These are phyloP conservation scores for Monomorium pharaonis DNA, from an alignment of 1,140 invertebrate species.

Conservation along the genomic window DNA sequence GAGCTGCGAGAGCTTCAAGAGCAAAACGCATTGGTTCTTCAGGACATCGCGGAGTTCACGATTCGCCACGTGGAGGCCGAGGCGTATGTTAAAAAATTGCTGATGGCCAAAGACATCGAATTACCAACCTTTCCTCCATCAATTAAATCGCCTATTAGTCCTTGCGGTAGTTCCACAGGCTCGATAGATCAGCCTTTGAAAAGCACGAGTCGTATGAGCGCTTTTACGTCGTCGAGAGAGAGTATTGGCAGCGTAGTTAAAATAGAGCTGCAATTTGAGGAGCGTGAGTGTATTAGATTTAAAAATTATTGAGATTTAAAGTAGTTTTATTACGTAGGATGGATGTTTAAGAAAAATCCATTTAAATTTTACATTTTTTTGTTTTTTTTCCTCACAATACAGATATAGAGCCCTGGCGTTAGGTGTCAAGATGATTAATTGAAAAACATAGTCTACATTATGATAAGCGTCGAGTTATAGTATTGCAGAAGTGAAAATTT, in stretches of 20 bases:
- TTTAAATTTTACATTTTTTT: too few relatives aligned
- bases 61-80: conserved; percentile 82
- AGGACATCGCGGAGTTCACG: conserved; percentile 81
- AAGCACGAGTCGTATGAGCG: conserved; percentile 59
- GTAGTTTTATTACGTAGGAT: too few relatives aligned
- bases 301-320: neutral
- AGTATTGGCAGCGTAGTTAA: conserved; percentile 75
- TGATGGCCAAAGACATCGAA: conserved; percentile 75
- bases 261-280: conserved; percentile 66
- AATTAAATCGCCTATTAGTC: conserved; percentile 71
- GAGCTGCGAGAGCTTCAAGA: conserved; percentile 78
- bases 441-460: too few relatives aligned
- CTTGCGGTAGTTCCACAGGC: conserved; percentile 63
- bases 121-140: conserved; percentile 75
- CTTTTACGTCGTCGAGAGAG: conserved; percentile 68
- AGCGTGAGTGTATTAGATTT: conserved; percentile 34
- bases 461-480: too few relatives aligned
- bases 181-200: conserved; percentile 56
- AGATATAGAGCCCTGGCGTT: too few relatives aligned
- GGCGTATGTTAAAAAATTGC: conserved; percentile 80
- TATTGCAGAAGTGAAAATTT: too few relatives aligned
- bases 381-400: too few relatives aligned
- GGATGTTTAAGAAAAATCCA: too few relatives aligned
- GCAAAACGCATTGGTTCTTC: conserved; percentile 78
- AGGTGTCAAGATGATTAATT: too few relatives aligned